Conservation (phyloP, 2,888 invertebrate genomes). For the Lottia scabra region DNA sequence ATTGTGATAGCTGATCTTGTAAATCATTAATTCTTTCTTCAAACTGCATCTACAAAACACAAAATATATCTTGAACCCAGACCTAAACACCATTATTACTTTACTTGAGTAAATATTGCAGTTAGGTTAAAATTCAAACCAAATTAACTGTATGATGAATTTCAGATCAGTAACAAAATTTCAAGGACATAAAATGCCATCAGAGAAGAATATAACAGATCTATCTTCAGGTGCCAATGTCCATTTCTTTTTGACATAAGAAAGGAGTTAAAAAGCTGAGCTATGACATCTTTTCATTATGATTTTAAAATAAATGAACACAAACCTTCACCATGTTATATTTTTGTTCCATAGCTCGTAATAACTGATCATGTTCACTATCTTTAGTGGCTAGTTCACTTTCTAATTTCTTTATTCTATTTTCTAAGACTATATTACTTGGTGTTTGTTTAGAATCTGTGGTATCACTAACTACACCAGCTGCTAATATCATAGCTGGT, state of each 20-base stretch:
- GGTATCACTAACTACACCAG: constrained; percentile 45
- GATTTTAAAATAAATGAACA: too few relatives aligned
- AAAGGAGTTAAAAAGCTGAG: too few relatives aligned
- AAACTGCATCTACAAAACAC: constrained; percentile 56
- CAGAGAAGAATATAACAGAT: too few relatives aligned
- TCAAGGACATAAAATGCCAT: too few relatives aligned
- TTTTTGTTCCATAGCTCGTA: constrained; percentile 66
- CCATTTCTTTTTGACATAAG: background rate
- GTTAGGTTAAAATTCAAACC: too few relatives aligned
- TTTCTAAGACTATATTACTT: constrained; percentile 53
- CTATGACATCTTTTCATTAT: background rate
- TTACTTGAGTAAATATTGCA: too few relatives aligned
- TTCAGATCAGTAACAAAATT: too few relatives aligned
- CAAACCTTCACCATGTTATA: constrained; percentile 63
- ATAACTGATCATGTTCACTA: constrained; percentile 52
- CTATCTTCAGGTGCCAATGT: too few relatives aligned
- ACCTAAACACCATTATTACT: too few relatives aligned
- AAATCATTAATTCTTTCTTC: constrained; percentile 63
- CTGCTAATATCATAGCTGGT: constrained; percentile 65
- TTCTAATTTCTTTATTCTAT: constrained; percentile 59
- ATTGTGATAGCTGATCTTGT: constrained; percentile 55
- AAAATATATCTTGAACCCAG: too few relatives aligned
- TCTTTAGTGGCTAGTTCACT: constrained; percentile 60
- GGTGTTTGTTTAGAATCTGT: constrained; percentile 29
- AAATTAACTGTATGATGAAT: too few relatives aligned